Percentiles rank a stretch among this genome's conserved stretches.
Conservation (phyloP, 2,797 vertebrate species). For the Semaprochilodus insignis region DNA sequence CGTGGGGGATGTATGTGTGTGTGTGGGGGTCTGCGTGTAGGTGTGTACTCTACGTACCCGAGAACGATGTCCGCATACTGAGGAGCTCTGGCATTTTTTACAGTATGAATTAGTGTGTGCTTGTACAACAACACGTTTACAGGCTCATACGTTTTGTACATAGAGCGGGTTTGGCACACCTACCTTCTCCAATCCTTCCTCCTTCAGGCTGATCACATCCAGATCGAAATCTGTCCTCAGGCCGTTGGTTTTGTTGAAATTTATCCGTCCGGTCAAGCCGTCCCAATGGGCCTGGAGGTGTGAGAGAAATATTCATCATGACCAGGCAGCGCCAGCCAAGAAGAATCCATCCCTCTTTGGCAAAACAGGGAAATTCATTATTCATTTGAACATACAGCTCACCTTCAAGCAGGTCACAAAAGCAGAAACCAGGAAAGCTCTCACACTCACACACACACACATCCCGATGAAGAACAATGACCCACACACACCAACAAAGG, state of each 20-base stretch:
- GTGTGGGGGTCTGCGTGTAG: neutral
- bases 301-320: slow-evolving; percentile 58
- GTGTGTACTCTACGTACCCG: slow-evolving; percentile 23
- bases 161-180: slow-evolving; percentile 27
- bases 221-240: slow-evolving; percentile 98
- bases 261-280: slow-evolving; percentile 96
- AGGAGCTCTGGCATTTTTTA: neutral
- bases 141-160: neutral
- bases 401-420: slow-evolving; percentile 49
- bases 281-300: slow-evolving; percentile 93
- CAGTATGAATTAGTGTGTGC: slow-evolving; percentile 4
- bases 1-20: slow-evolving; percentile 6
- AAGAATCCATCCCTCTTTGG: slow-evolving; percentile 47
- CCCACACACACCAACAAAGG: slow-evolving; percentile 13
- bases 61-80: neutral
- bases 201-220: slow-evolving; percentile 97
- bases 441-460: slow-evolving; percentile 18
- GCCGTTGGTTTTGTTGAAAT: slow-evolving; percentile 96
- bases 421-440: slow-evolving; percentile 27
- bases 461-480: slow-evolving; percentile 9
- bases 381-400: slow-evolving; percentile 65
- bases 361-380: slow-evolving; percentile 60
- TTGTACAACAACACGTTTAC: slow-evolving; percentile 2
- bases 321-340: slow-evolving; percentile 51
- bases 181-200: slow-evolving; percentile 98